Base-by-base conservation (phyloP, 2,797 vertebrate genomes). In the Lagodon rhomboides region DNA sequence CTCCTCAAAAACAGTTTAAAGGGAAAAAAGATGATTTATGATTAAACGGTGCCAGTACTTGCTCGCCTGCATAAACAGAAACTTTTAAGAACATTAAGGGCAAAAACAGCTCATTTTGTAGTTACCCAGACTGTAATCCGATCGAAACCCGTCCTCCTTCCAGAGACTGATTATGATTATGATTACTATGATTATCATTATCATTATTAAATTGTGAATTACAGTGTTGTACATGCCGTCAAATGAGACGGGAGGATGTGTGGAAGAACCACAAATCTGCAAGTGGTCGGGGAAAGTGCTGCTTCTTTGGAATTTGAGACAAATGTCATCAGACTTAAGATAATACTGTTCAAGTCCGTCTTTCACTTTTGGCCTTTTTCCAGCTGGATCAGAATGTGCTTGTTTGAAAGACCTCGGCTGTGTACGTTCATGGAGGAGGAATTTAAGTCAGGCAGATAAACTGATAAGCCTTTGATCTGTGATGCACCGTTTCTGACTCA, bases 161-260 rank as follows among this genome's bases (percentile, higher is more conserved):
- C 77, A 4, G 41, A 9, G 53, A 43, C 79, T 84, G 80, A 90
- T 87, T 79, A 54, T 84, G 68, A 88, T 89, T 82, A 64, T 58
- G 59, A 18, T 63, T 73, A 86, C 89, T 82, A 38, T 38, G 2
- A 38, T 38, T 34, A 34, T 34, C 30, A 34, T 34, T 34, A 87
- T 75, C 53, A 54, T 69, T 69, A 71, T 80, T 86, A 84, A 85
- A 85, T 87, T 66, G 54, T 71, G 23, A 73, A 69, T 79, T 75
- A 62, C 64, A 70, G 44, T 46, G 23, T 82, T 70, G 49, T 59
- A 75, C 59, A 44, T 74, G 74, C 59, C 82, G 60, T 74, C 63
- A 77, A 76, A 85, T 69, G 43, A 83, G 41, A 84, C 75, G 46
- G 56, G 55, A 69, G 23, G 78, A 81, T 20, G 16, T 73, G 82